Evolutionary conservation across 53 echinoderm and acorn worm species (phyloP).

Genomic region (Hippasteria phrygiana): DNA sequence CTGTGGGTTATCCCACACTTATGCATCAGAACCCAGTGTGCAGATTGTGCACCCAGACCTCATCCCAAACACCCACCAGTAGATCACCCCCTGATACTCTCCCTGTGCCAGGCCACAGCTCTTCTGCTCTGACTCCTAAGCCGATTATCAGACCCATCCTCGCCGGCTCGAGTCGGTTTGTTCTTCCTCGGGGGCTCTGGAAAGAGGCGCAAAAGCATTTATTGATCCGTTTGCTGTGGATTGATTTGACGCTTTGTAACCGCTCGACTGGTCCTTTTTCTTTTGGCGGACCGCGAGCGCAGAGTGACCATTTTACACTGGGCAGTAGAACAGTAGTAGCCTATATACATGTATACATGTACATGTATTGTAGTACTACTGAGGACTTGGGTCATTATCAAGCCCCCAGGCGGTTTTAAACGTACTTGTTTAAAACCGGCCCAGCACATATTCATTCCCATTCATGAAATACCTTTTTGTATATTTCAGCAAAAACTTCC

Average conservation of each 20-base stretch:
- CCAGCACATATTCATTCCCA: too few species aligned
- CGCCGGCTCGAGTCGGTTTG: slow-evolving; percentile 14
- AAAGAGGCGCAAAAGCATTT: slow-evolving; percentile 26
- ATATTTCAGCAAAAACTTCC: too few species aligned
- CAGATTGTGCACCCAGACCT: neutral
- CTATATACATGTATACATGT: too few species aligned
- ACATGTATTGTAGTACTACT: too few species aligned
- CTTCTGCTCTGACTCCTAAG: neutral
- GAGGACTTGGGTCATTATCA: too few species aligned
- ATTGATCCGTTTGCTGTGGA: slow-evolving; percentile 52
- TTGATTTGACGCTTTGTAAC: slow-evolving; percentile 40
- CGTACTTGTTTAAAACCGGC: too few species aligned
- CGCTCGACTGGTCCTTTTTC: neutral
- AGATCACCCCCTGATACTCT: neutral
- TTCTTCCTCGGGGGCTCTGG: slow-evolving; percentile 15
- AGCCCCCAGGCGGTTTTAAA: too few species aligned
- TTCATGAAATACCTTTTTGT: too few species aligned
- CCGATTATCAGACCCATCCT: slow-evolving; percentile 4
- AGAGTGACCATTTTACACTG: neutral
- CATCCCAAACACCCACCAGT: neutral
- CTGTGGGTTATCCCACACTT: too few species aligned
- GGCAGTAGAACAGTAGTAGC: neutral
- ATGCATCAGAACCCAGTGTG: too few species aligned
- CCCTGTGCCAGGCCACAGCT: neutral
- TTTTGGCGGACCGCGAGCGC: neutral